These are phyloP conservation scores for Mactra quadrangularis DNA, from an alignment of 1,140 invertebrate species.

Conservation along the genomic window DNA sequence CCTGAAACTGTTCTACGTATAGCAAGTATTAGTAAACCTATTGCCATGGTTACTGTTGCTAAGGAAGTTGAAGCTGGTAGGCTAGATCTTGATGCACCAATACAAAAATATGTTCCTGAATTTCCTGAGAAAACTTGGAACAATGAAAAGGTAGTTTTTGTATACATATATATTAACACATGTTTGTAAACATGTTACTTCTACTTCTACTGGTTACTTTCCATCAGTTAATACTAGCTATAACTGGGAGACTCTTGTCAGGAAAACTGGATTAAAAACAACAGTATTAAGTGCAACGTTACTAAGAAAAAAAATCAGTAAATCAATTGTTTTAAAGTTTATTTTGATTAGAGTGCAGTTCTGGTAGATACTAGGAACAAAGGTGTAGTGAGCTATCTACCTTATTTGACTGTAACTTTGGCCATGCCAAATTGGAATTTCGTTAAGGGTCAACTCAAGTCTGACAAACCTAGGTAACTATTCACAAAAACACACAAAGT, in stretches of 20 bases:
- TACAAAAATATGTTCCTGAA: constrained; percentile 85
- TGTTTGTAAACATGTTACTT: not conserved
- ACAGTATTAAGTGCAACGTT: not conserved
- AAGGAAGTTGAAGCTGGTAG: constrained; percentile 85
- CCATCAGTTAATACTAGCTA: not conserved
- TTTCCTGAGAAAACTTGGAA: constrained; percentile 85
- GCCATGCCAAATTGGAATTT: too few species aligned
- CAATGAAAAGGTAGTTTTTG: constrained; percentile 76
- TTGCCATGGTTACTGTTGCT: constrained; percentile 86
- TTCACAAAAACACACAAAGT: too few species aligned
- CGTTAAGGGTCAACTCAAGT: too few species aligned
- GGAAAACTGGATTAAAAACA: too few species aligned
- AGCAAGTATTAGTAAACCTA: constrained; percentile 87
- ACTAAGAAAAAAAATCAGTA: not conserved
- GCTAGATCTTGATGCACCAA: constrained; percentile 86
- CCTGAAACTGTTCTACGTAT: constrained; percentile 87
- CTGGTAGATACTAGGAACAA: too few species aligned
- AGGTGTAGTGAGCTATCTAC: too few species aligned
- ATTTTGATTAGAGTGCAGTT: not conserved
- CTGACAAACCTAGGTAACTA: too few species aligned
- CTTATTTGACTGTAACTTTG: too few species aligned
- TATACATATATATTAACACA: not conserved
- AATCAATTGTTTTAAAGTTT: not conserved
- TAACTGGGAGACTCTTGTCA: too few species aligned
- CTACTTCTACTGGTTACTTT: not conserved